Evolutionary conservation across 2,113 vertebrate species (phyloP).

Genomic region (Trematomus loennbergii): DNA sequence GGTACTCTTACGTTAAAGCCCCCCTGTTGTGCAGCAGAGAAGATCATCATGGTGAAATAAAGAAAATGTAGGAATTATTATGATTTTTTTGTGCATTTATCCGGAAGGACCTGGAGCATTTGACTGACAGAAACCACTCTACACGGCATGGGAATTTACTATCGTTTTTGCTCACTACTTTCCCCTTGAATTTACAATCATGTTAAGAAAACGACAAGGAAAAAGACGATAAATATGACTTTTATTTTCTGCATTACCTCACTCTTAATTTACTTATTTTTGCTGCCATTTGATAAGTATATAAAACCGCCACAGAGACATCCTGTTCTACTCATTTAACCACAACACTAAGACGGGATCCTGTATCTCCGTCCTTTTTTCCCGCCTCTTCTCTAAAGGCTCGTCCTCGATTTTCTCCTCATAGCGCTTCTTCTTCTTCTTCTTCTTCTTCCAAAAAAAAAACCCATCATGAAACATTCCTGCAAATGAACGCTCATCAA

Average conservation of each 20-base stretch:
- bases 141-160: slow-evolving; percentile 10
- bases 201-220: slow-evolving; percentile 56
- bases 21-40: neutral
- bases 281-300: slow-evolving; percentile 36
- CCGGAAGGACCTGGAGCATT: slow-evolving; percentile 24
- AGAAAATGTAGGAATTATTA: slow-evolving; percentile 40
- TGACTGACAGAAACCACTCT: slow-evolving; percentile 53
- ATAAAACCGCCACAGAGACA: too few relatives aligned
- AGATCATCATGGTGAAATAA: slow-evolving; percentile 3
- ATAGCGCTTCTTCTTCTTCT: slow-evolving; percentile 12
- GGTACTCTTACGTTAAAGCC: slow-evolving; percentile 61
- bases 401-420: slow-evolving; percentile 28
- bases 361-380: neutral
- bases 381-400: neutral
- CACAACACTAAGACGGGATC: slow-evolving; percentile 34
- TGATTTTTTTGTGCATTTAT: slow-evolving; percentile 15
- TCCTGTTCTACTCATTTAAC: slow-evolving; percentile 25
- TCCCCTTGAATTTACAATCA: slow-evolving; percentile 13
- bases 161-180: neutral
- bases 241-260: slow-evolving; percentile 79
- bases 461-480: slow-evolving; percentile 47
- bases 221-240: slow-evolving; percentile 50
- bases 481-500: neutral
- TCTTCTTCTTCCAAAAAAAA: too few relatives aligned
- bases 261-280: slow-evolving; percentile 46